Evolutionary conservation across 2,797 vertebrate genomes (phyloP).

Genomic region (Hipposideros larvatus): DNA sequence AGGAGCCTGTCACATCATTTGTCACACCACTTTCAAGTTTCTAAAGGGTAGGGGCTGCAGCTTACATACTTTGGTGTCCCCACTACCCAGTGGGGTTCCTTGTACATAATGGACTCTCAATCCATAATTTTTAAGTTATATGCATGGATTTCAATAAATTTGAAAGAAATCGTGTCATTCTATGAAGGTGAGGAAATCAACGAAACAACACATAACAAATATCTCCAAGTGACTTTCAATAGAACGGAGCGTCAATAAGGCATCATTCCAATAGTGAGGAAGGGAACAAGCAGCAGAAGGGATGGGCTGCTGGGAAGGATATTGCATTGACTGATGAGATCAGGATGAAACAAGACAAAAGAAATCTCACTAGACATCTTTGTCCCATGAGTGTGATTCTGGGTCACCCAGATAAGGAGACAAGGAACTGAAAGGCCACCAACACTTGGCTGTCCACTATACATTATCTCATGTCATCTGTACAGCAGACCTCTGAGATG

Average conservation of each 20-base stretch:
- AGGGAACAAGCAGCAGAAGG: neutral
- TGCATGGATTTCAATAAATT: neutral
- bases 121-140: neutral
- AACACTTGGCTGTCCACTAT: conserved; percentile 1
- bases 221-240: neutral
- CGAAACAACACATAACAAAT: conserved; percentile 22
- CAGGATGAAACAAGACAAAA: neutral
- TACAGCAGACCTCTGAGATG: neutral
- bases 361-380: neutral
- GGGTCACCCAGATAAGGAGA: neutral
- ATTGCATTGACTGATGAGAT: neutral
- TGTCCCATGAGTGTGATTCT: neutral
- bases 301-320: neutral
- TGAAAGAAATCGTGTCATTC: conserved; percentile 39
- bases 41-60: neutral
- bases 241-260: neutral
- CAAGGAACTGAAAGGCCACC: conserved; percentile 36
- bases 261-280: neutral
- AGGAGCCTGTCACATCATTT: neutral
- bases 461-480: conserved; percentile 21
- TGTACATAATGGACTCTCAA: neutral
- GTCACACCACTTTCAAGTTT: neutral
- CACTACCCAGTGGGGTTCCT: neutral
- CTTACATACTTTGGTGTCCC: neutral
- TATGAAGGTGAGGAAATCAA: conserved; percentile 55